phyloP scores from a whole-genome alignment of 2,113 vertebrate genomes.

The Actenoides hombroni region DNA sequence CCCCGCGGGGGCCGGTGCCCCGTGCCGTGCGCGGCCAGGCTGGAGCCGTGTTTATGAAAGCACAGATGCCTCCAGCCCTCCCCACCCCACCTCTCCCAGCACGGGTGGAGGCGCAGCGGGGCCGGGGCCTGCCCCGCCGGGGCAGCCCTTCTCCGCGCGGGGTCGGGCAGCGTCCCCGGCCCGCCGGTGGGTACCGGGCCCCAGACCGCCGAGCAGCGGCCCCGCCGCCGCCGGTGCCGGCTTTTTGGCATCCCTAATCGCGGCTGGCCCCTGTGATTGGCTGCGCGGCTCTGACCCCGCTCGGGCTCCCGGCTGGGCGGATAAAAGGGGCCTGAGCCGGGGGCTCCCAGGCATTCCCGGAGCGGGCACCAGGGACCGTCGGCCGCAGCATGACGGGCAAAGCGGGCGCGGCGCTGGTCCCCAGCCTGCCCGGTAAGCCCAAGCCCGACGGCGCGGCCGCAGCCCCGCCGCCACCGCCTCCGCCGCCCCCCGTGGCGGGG shows the following conservation, averaged over 20 bases:
- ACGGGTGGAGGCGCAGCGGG: background rate
- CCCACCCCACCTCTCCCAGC: background rate
- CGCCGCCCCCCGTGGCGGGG: constrained; percentile 36
- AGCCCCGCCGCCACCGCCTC: constrained; percentile 51
- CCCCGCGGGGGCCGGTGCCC: background rate
- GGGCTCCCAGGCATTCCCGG: constrained; percentile 84
- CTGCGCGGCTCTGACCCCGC: constrained; percentile 87
- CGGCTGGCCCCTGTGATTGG: constrained; percentile 88
- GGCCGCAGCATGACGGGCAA: constrained; percentile 89
- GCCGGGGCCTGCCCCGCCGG: background rate
- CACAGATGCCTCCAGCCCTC: background rate
- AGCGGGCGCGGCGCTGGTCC: constrained; percentile 81
- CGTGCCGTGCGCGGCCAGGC: background rate
- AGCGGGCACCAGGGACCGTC: constrained; percentile 87
- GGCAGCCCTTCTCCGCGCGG: background rate
- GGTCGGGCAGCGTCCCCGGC: background rate
- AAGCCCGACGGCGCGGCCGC: constrained; percentile 76
- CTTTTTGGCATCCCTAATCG: constrained; percentile 87
- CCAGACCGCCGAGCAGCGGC: background rate
- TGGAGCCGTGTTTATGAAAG: background rate
- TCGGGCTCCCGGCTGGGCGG: constrained; percentile 92
- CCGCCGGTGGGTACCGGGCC: background rate
- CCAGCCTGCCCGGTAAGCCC: constrained; percentile 71
- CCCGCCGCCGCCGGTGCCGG: constrained; percentile 38
- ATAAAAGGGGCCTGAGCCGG: constrained; percentile 94